phyloP scores from a whole-genome alignment of 2,888 invertebrate species.

The Xanthia icteritia region DNA sequence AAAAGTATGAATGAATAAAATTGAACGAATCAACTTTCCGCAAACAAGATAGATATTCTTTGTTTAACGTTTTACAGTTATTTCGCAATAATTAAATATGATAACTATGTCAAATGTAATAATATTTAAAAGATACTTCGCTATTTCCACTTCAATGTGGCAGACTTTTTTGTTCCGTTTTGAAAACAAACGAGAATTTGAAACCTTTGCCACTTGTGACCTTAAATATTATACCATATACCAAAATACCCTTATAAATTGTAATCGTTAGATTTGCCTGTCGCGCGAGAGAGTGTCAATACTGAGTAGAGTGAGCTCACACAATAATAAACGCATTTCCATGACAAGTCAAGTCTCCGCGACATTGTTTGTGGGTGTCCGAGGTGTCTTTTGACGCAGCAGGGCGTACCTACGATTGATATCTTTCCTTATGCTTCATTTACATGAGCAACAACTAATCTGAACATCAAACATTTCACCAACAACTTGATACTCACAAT shows the following conservation, averaged over 20 bases:
- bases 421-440: too few species aligned
- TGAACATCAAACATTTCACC: conserved; percentile 4
- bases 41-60: background rate
- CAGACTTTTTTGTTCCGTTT: background rate
- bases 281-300: too few species aligned
- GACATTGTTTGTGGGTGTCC: too few species aligned
- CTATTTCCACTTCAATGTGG: background rate
- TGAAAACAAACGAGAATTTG: background rate
- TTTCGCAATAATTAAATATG: background rate
- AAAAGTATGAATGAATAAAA: conserved; percentile 10
- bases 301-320: too few species aligned
- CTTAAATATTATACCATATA: background rate
- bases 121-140: background rate
- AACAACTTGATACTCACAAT: background rate
- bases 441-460: conserved; percentile 14
- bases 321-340: too few species aligned
- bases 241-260: too few species aligned
- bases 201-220: background rate
- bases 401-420: too few species aligned
- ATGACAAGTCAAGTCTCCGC: too few species aligned
- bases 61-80: background rate
- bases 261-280: too few species aligned
- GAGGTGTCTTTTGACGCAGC: too few species aligned
- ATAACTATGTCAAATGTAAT: background rate
- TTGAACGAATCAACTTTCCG: background rate